These are phyloP conservation scores for Sigmodon hispidus DNA, from an alignment of 2,113 vertebrate species.

Conservation along the genomic window DNA sequence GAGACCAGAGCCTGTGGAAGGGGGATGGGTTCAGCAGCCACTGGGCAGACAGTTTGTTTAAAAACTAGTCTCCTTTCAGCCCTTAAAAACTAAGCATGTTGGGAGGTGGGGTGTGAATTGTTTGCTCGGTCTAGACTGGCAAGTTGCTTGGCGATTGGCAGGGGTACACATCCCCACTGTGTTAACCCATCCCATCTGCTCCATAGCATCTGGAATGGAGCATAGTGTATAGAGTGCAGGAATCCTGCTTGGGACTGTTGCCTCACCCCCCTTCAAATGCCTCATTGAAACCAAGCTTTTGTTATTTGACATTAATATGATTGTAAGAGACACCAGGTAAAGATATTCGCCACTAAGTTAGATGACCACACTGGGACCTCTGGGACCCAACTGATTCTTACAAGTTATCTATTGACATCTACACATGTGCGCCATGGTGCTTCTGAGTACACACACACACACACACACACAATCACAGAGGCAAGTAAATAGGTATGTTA, in stretches of 20 bases:
- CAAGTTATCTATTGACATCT: background rate
- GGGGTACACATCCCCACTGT: background rate
- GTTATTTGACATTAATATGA: background rate
- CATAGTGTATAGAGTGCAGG: background rate
- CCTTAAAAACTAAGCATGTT: background rate
- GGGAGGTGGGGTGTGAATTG: background rate
- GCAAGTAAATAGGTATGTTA: background rate
- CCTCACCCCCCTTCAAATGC: background rate
- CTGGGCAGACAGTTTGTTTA: background rate
- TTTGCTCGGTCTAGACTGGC: background rate
- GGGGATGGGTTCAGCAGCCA: background rate
- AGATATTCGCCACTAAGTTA: background rate
- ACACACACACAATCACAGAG: background rate
- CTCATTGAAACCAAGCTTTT: background rate
- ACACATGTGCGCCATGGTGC: background rate
- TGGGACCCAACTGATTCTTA: background rate
- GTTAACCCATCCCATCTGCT: background rate
- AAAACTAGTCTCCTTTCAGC: background rate
- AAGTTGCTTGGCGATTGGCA: background rate
- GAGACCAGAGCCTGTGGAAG: background rate
- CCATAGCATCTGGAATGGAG: background rate
- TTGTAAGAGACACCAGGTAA: background rate
- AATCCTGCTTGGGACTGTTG: background rate
- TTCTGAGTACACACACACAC: background rate
- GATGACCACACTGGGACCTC: background rate